Base-by-base conservation (phyloP, 2,888 invertebrate species). In the Lottia gigantea region DNA sequence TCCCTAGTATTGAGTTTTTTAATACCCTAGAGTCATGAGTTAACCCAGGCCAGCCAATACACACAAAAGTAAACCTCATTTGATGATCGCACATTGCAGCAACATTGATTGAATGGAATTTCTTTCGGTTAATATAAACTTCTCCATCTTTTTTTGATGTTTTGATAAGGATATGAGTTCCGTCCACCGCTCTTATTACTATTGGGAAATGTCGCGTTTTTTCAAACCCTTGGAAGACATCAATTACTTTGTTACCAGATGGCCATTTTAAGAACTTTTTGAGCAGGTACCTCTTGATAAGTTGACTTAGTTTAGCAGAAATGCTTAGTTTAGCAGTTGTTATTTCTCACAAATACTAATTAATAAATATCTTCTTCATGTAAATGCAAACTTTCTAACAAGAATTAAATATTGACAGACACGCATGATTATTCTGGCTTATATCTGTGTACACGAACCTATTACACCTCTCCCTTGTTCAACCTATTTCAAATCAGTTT, bases 151-250 rank as follows among this genome's bases (percentile, higher is more conserved):
- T 46, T n/a, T 46, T 40, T 11, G 64, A 45, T 40, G 64, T 46
- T 23, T 64, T 46, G 23, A 64, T 64, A 45, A 45, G 31, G 46
- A 64, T 64, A 25, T 45, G 64, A 45, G 64, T 45, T 25, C 64
- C 64, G 23, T 64, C 64, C 64, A 64, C 7, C 45, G 64, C 64
- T 45, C 64, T 45, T 23, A 64, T 64, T 40, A 64, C 64, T 40
- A 45, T 64, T 45, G 64, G 64, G 45, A 64, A 64, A 40, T 46
- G n/a, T n/a, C 46, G 46, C 23, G 64, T 45, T 64, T 25, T 46
- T 15, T 45, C 46, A 64, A 64, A 64, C 11, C 46, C 46, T 14
- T 19, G 40, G 45, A 46, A 64, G 14, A 64, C 11, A 46, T 40
- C 46, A 15, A 15, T 23, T 40, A 64, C 45, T 19, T 64, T 14